Evolutionary conservation across 2,113 vertebrate species (phyloP), one percentile per base, ranked within the genome.

Genomic region (Ornithorhynchus anatinus): DNA sequence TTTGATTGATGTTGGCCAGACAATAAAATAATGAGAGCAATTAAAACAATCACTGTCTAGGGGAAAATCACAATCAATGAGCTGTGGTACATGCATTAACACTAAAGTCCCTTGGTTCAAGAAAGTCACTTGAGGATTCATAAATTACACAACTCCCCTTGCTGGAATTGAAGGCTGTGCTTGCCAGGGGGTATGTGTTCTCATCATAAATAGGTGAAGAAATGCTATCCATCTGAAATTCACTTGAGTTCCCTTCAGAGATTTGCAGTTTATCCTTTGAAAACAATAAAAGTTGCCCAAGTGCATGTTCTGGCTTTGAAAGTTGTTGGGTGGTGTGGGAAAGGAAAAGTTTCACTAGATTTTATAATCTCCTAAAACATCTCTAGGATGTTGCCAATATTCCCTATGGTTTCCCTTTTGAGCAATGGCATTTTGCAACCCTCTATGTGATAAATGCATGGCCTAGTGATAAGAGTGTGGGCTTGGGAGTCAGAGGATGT

Each of bases 61-160:
- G 42, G 66, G 20, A 82, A 76, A 69, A 35, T 72, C 56, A 53
- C 35, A 67, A 54, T 84, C 52, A 72, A 33, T 63, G 65, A 61
- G 19, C 31, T 29, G 36, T 14, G 7, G 20, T 39, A 17, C 42
- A 14, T 51, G 27, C 52, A 72, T 69, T 59, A 53, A 65, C 59
- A 57, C 35, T 7, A 15, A 58, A 54, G 15, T 64, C 33, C 22
- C 31, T 4, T 54, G 38, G 43, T 14, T 51, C 37, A 61, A 39
- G 60, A 19, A 78, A 53, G 13, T 33, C 9, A 8, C 16, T 20
- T 15, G 59, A 44, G 16, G 44, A 65, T 33, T 22, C 35, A 56
- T 12, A 16, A 74, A 59, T 43, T 48, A 27, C n/a, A 33, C 25
- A 25, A 0, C 36, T 23, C 64, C 8, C 13, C 29, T 10, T 22